A percentile compares a stretch with the other conserved stretches of the same genome.
These are phyloP conservation scores for Pempheris klunzingeri DNA, from an alignment of 2,797 vertebrate species.

Conservation along the genomic window DNA sequence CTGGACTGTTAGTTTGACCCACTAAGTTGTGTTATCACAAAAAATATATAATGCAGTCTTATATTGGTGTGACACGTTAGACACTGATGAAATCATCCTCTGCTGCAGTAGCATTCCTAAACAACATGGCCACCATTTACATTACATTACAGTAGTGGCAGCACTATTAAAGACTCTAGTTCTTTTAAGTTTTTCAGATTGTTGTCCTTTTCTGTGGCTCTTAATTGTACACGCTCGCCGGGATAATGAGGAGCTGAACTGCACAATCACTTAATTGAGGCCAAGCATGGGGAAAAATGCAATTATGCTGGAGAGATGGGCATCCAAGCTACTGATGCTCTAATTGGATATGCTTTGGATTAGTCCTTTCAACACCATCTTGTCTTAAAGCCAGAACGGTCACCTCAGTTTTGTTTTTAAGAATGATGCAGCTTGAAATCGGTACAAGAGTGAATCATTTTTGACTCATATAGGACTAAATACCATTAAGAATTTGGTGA, in stretches of 20 bases:
- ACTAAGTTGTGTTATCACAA: not conserved
- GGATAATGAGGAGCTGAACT: conserved; percentile 49
- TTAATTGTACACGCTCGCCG: conserved; percentile 34
- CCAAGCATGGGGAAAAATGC: conserved; percentile 48
- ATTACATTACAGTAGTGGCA: conserved; percentile 19
- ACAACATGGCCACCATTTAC: conserved; percentile 52
- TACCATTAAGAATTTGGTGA: not conserved
- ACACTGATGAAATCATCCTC: not conserved
- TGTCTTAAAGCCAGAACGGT: conserved; percentile 18
- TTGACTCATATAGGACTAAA: not conserved
- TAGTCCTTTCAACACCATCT: conserved; percentile 33
- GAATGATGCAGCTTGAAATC: not conserved
- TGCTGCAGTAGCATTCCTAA: not conserved
- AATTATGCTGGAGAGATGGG: conserved; percentile 53
- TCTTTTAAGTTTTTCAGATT: conserved; percentile 14
- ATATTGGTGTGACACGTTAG: not conserved
- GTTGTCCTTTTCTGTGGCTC: conserved; percentile 4
- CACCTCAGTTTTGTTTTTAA: conserved; percentile 15
- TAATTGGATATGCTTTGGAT: conserved; percentile 65
- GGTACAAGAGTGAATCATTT: not conserved
- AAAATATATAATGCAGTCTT: not conserved
- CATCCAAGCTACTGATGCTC: conserved; percentile 34
- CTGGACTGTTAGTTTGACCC: not conserved
- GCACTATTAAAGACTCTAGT: conserved; percentile 5
- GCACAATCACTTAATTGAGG: conserved; percentile 57